phyloP scores from a whole-genome alignment of 1,140 invertebrate species.

The roundworm (Caenorhabditis elegans) region DNA sequence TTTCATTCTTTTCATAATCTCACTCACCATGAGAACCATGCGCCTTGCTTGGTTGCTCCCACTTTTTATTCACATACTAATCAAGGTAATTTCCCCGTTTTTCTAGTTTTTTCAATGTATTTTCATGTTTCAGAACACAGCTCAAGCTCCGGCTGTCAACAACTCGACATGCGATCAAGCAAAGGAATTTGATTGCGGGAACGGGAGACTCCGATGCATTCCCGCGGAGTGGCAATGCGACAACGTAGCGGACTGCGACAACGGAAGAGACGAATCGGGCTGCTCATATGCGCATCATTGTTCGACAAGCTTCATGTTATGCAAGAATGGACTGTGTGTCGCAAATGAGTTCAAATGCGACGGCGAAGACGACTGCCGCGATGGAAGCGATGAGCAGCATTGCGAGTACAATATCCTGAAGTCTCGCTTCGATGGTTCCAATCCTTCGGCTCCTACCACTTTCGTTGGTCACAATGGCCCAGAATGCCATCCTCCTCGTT shows the following conservation, averaged over 20 bases:
- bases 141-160: not conserved
- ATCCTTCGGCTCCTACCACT: not conserved
- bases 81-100: not conserved
- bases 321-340: constrained; percentile 26
- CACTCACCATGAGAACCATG: constrained; percentile 20
- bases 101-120: not conserved
- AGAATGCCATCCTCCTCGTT: not conserved
- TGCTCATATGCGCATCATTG: constrained; percentile 43
- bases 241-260: constrained; percentile 28
- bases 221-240: constrained; percentile 42
- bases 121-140: not conserved
- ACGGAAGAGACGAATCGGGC: constrained; percentile 34
- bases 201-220: constrained; percentile 13
- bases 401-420: not conserved
- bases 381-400: not conserved
- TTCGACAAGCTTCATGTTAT: not conserved
- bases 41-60: constrained; percentile 10
- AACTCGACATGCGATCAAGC: not conserved
- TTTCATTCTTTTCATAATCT: not conserved
- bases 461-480: not conserved
- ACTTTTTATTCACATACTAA: not conserved
- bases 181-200: not conserved
- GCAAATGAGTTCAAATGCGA: constrained; percentile 36
- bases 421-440: not conserved
- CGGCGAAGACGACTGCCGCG: constrained; percentile 30